Conservation (phyloP, 2,888 invertebrate genomes). For the Trichopoda pennipes region DNA sequence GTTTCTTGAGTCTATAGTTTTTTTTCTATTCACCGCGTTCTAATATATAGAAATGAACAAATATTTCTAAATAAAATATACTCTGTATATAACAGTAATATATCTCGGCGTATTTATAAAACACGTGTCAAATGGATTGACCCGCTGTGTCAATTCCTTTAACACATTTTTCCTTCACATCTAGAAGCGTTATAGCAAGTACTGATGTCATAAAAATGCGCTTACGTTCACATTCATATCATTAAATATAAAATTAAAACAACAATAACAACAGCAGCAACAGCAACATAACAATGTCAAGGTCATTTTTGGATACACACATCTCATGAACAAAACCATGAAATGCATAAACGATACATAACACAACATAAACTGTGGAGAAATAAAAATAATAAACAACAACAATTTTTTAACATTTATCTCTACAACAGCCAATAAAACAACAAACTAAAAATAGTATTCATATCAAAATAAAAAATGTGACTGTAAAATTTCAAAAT, state of each 20-base stretch:
- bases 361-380: conserved; percentile 23
- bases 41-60: too few species aligned
- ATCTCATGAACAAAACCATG: conserved; percentile 52
- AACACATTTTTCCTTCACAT: conserved; percentile 47
- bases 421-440: conserved; percentile 15
- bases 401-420: neutral
- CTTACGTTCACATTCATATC: neutral
- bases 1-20: too few species aligned
- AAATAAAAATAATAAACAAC: conserved; percentile 13
- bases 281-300: conserved; percentile 61
- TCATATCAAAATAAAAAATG: conserved; percentile 31
- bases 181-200: conserved; percentile 7
- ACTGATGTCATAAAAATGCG: neutral
- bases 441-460: conserved; percentile 10
- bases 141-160: conserved; percentile 34
- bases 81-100: too few species aligned
- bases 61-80: too few species aligned
- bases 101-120: conserved; percentile 4
- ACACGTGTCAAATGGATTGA: conserved; percentile 44
- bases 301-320: conserved; percentile 51
- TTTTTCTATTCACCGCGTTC: too few species aligned
- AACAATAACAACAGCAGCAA: conserved; percentile 32
- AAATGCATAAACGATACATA: conserved; percentile 46
- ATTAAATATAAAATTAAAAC: neutral
- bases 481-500: conserved; percentile 32